These are phyloP conservation scores for Epinephelus fuscoguttatus DNA, from an alignment of 2,113 vertebrate genomes.

Conservation along the genomic window DNA sequence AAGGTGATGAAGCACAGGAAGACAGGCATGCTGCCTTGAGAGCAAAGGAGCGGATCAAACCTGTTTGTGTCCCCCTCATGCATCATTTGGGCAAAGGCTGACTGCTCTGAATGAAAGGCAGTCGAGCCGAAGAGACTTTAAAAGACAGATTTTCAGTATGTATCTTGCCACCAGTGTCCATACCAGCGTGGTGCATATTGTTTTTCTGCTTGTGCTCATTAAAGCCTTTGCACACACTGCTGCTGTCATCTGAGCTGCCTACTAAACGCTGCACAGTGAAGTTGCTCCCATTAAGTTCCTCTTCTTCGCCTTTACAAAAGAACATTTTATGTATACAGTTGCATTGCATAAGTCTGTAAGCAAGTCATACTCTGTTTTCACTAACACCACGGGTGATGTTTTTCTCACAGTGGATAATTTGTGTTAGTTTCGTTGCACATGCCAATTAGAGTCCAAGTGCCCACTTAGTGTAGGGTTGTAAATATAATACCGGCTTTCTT, in stretches of 20 bases:
- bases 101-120: background rate
- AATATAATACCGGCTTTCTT: constrained; percentile 45
- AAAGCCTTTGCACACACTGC: background rate
- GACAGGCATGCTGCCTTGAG: background rate
- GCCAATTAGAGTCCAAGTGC: constrained; percentile 47
- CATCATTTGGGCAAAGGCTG: background rate
- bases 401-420: constrained; percentile 57
- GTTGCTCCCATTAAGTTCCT: background rate
- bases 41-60: background rate
- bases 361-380: constrained; percentile 43
- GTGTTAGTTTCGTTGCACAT: constrained; percentile 42
- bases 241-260: background rate
- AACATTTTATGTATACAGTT: background rate
- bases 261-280: background rate
- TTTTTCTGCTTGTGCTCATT: background rate
- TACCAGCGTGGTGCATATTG: background rate
- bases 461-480: constrained; percentile 38
- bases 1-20: background rate
- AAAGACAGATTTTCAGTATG: background rate
- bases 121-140: background rate
- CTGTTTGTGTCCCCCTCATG: background rate
- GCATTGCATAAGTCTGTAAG: background rate
- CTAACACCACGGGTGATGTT: constrained; percentile 44
- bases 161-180: background rate
- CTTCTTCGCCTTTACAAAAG: background rate